A percentile compares a stretch with the other conserved stretches of the same genome.
phyloP scores from a whole-genome alignment of 1,140 invertebrate species.

The Neodiprion pinetum region DNA sequence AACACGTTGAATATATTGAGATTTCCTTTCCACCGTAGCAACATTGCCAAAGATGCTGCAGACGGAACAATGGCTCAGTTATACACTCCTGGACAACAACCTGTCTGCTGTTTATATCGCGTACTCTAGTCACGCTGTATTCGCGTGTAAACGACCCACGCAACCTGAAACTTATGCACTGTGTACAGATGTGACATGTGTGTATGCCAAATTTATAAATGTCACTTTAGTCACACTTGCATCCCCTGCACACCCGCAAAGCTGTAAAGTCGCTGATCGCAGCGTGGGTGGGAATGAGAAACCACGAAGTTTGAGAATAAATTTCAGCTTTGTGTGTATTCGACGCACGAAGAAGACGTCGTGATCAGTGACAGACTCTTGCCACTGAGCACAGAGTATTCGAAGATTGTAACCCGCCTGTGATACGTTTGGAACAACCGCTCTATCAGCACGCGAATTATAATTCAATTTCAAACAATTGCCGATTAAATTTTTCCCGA shows the following conservation, averaged over 20 bases:
- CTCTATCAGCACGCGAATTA: constrained; percentile 4
- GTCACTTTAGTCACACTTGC: no score
- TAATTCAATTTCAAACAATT: not conserved
- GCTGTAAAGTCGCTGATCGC: no score
- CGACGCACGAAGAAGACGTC: no score
- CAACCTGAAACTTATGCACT: not conserved
- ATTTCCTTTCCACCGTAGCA: not conserved
- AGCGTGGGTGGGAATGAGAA: no score
- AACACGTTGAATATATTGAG: not conserved
- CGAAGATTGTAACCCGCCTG: no score
- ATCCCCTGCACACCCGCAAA: no score
- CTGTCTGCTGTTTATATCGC: not conserved
- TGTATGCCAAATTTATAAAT: no score
- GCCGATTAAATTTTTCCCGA: not conserved
- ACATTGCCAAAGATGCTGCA: not conserved
- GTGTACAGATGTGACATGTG: no score
- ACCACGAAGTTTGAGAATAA: no score
- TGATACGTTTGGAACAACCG: not conserved
- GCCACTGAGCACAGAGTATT: no score
- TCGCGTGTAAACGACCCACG: not conserved
- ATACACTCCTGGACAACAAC: not conserved
- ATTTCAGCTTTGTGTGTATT: no score
- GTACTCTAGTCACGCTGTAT: not conserved
- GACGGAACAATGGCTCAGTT: not conserved
- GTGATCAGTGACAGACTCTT: no score